Base-by-base conservation (phyloP, 1,140 invertebrate species). In the Stegodyphus dumicola region DNA sequence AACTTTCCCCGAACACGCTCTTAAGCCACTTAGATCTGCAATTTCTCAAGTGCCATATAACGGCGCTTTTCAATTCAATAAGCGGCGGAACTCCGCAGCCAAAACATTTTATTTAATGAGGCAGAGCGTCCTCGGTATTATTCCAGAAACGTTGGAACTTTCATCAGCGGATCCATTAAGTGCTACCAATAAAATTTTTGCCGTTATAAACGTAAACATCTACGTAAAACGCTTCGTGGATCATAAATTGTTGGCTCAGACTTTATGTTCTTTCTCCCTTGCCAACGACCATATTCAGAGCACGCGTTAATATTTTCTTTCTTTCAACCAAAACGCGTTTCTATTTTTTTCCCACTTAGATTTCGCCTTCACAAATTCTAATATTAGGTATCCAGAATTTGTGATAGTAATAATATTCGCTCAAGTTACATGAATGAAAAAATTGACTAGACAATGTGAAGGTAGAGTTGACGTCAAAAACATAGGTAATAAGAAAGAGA, bases 201-300 rank as follows among this genome's bases (percentile, higher is more conserved):
- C 81, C 81, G 74, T 85, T 85, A 85, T 85, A 85, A 85, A 85
- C 81, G 81, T 76, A 85, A 85, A 85, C 81, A 85, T 85, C 73
- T 85, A 85, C 81, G 81, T 85, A 85, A 85, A 85, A 85, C 74
- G 81, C 17, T 85, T 77, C 81, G 74, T 85, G 74, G 73, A 49
- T 77, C 81, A 85, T 85, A 85, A 85, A 85, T 33, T 33, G 33
- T 33, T 33, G 60, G 80, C 73, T 9, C 67, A 70, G 80, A 33
- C 70, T 75, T 75, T 83, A 66, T 83, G 51, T 64, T 70, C 33
- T 49, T 60, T 73, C 53, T 52, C 6, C 33, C 69, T 48, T 51
- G n/a, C 33, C 18, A 49, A 65, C 13, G 33, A n/a, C 18, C 10
- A 33, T 53, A 83, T 83, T 83, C 80, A 6, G 17, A 48, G 60